phyloP scores from a whole-genome alignment of 2,113 vertebrate species.

The Notiomystis cincta region DNA sequence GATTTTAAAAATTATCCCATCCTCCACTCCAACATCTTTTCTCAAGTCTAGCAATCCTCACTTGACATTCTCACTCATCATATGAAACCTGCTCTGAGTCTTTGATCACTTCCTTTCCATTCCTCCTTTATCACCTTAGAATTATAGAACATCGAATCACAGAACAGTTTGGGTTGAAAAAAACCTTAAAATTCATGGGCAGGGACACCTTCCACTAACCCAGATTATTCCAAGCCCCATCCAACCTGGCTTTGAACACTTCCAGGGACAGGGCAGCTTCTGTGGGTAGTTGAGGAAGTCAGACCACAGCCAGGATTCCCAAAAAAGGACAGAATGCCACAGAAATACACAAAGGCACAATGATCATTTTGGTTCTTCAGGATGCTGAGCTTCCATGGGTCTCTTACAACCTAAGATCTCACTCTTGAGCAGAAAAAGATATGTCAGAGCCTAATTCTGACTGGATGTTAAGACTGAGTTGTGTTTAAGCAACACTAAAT shows the following conservation, averaged over 20 bases:
- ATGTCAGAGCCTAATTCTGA: not conserved
- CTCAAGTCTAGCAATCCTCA: not conserved
- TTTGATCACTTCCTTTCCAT: not conserved
- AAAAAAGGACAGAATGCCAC: not conserved
- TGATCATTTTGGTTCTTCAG: not conserved
- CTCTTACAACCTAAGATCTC: not conserved
- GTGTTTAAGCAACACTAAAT: not conserved
- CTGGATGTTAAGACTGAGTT: not conserved
- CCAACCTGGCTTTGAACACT: not conserved
- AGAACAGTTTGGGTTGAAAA: not conserved
- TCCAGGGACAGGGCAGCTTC: not conserved
- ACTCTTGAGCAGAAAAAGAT: not conserved
- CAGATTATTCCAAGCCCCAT: not conserved
- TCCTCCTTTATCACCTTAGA: not conserved
- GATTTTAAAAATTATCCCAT: not conserved
- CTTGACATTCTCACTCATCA: not conserved
- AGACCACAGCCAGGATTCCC: not conserved
- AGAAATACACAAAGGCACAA: not conserved
- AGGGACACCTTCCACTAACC: not conserved
- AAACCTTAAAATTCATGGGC: not conserved
- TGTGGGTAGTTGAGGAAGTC: not conserved
- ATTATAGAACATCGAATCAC: accelerated
- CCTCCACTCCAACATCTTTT: not conserved
- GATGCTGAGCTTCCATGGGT: not conserved
- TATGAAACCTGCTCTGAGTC: not conserved